A percentile compares a stretch with the other conserved stretches of the same genome.
Evolutionary conservation across 2,888 invertebrate species (phyloP).

Genomic region (Cephus sareptanus): DNA sequence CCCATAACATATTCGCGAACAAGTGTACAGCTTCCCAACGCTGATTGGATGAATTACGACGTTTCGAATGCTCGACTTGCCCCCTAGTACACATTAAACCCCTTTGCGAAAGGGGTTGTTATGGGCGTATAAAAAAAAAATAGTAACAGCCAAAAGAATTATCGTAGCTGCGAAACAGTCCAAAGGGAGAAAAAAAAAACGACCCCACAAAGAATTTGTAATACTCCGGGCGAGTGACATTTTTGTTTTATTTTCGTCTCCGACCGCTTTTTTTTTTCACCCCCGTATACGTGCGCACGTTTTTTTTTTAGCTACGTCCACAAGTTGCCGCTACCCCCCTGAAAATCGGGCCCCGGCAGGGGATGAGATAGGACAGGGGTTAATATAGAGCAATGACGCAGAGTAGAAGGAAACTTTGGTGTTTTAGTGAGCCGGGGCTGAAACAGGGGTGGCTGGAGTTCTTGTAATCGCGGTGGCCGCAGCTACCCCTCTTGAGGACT

Average conservation of each 20-base stretch:
- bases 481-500: neutral
- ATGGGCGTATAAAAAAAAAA: neutral
- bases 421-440: neutral
- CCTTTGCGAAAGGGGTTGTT: constrained; percentile 2
- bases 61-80: constrained; percentile 17
- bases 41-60: constrained; percentile 42
- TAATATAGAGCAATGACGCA: neutral
- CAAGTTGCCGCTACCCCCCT: neutral
- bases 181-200: neutral
- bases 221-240: neutral
- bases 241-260: neutral
- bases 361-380: neutral
- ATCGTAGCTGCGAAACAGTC: neutral
- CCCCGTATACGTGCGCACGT: neutral
- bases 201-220: neutral
- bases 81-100: neutral
- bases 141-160: neutral
- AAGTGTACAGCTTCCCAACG: constrained; percentile 3
- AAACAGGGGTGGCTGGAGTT: neutral
- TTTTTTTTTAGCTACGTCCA: neutral
- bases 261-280: neutral
- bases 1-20: neutral
- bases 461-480: neutral
- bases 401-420: neutral
- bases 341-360: neutral